Evolutionary conservation across 2,113 vertebrate genomes (phyloP).

Genomic region (Alces alces): DNA sequence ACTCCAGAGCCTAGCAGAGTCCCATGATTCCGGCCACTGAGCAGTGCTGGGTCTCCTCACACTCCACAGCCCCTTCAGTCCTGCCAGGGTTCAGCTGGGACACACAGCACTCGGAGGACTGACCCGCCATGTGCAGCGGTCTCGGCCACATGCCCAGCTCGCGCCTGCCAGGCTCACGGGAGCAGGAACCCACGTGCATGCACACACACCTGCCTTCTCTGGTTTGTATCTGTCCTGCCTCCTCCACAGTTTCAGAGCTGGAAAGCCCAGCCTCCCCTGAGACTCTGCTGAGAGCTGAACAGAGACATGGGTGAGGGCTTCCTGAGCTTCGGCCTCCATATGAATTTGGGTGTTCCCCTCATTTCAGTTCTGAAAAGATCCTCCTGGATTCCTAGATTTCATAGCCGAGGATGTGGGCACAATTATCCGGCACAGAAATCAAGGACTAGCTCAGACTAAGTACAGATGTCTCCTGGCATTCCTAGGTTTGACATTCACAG

Average conservation of each 20-base stretch:
- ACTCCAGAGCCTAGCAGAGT: not conserved
- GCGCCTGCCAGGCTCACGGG: rapidly evolving
- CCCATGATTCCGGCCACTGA: not conserved
- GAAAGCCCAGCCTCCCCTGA: not conserved
- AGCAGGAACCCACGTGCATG: rapidly evolving
- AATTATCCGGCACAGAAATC: not conserved
- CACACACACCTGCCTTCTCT: not conserved
- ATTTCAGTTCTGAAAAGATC: not conserved
- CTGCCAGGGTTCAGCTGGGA: not conserved
- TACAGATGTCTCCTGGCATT: too few species aligned
- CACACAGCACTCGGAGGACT: not conserved
- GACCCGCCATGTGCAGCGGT: not conserved
- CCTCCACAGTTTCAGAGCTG: not conserved
- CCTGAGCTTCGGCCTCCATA: not conserved
- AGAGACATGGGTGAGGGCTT: not conserved
- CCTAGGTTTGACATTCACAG: not conserved
- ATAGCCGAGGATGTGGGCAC: not conserved
- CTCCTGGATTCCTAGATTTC: not conserved
- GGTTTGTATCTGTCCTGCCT: not conserved
- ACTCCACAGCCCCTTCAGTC: not conserved
- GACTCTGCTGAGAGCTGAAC: not conserved
- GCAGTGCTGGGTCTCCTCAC: not conserved
- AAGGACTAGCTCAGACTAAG: not conserved
- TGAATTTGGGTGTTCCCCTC: not conserved
- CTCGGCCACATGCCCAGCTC: not conserved